phyloP scores from a whole-genome alignment of 2,797 vertebrate genomes.

The Sebastes paucispinis region DNA sequence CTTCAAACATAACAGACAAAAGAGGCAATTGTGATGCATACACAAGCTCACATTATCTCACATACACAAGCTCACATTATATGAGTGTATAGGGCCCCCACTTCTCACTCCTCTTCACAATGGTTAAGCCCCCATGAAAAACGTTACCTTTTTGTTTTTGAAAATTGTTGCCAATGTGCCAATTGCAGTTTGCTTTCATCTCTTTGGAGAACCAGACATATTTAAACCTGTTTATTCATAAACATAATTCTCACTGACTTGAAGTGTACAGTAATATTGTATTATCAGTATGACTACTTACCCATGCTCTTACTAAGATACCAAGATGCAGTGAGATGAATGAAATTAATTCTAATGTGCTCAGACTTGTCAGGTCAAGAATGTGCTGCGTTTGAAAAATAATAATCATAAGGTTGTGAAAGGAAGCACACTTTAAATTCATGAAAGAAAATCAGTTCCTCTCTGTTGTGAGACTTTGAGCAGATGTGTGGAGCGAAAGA shows the following conservation, averaged over 20 bases:
- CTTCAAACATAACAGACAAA: background rate
- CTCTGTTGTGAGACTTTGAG: conserved; percentile 23
- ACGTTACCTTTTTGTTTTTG: background rate
- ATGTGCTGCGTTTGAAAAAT: conserved; percentile 29
- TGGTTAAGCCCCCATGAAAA: background rate
- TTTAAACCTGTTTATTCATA: conserved; percentile 9
- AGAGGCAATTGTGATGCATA: background rate
- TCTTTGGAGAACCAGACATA: conserved; percentile 6
- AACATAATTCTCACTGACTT: background rate
- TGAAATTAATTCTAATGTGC: conserved; percentile 19
- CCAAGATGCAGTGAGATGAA: conserved; percentile 27
- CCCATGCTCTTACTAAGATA: background rate
- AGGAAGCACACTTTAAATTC: conserved; percentile 43
- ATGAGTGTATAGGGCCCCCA: too few relatives aligned
- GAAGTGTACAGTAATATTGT: background rate
- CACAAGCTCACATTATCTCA: too few relatives aligned
- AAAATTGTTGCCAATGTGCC: background rate
- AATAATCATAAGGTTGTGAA: conserved; percentile 25
- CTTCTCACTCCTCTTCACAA: background rate
- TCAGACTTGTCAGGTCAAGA: conserved; percentile 31
- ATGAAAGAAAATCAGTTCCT: conserved; percentile 41
- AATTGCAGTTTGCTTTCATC: conserved; percentile 13
- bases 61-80: too few relatives aligned
- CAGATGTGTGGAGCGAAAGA: conserved; percentile 45
- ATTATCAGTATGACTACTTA: background rate